A percentile compares a stretch with the other conserved stretches of the same genome.
These are phyloP conservation scores for Molanna angustata DNA, from an alignment of 2,888 invertebrate species.

Conservation along the genomic window DNA sequence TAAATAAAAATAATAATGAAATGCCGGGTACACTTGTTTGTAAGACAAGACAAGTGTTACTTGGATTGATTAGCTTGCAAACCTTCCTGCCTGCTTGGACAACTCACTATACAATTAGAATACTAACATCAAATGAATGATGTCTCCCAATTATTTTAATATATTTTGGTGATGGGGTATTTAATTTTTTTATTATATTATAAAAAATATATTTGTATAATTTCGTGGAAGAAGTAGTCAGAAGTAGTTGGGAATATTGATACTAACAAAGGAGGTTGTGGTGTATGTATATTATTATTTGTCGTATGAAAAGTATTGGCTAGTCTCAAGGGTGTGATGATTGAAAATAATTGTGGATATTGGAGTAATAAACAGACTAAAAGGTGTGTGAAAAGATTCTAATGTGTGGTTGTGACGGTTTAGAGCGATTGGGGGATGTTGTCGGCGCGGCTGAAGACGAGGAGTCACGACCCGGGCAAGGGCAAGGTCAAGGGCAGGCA, in stretches of 20 bases:
- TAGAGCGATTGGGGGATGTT: constrained; percentile 31
- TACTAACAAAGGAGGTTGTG: constrained; percentile 30
- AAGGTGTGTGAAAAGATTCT: constrained; percentile 28
- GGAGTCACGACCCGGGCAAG: constrained; percentile 35
- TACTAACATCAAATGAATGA: constrained; percentile 28
- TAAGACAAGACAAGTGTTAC: too few relatives aligned
- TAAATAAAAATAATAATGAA: too few relatives aligned
- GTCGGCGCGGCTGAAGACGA: constrained; percentile 21
- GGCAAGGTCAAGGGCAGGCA: constrained; percentile 57
- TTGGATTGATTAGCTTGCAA: constrained; percentile 58
- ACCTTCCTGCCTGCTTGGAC: constrained; percentile 58
- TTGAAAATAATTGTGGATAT: constrained; percentile 3
- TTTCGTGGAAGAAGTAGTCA: too few relatives aligned
- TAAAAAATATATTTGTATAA: constrained; percentile 11
- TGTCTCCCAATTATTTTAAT: constrained; percentile 10
- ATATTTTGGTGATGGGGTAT: constrained; percentile 28
- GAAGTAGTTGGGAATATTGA: constrained; percentile 18
- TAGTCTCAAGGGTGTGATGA: too few relatives aligned
- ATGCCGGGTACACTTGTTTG: too few relatives aligned
- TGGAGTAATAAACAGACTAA: constrained; percentile 6
- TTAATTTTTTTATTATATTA: constrained; percentile 11
- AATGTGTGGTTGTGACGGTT: constrained; percentile 32
- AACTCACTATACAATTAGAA: too few relatives aligned
- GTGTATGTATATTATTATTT: constrained; percentile 14
- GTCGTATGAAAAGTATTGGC: too few relatives aligned